Evolutionary conservation across 2,888 invertebrate species (phyloP).

Genomic region (Tetranychus piercei): DNA sequence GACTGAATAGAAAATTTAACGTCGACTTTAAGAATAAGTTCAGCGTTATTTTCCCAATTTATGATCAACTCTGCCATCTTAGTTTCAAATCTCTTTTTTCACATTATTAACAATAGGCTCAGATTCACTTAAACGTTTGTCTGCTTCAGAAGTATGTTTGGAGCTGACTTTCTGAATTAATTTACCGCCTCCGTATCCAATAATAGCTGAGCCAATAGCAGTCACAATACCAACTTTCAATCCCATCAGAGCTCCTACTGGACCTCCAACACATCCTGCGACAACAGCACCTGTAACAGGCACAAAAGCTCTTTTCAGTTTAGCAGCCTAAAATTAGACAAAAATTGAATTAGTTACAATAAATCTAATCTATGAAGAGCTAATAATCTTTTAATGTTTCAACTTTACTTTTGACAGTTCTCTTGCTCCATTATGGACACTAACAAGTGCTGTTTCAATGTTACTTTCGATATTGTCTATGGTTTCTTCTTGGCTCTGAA

Average conservation of each 20-base stretch:
- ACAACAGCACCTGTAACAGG: background rate
- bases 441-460: background rate
- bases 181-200: background rate
- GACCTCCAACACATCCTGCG: background rate
- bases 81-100: background rate
- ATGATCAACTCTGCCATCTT: background rate
- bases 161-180: background rate
- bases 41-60: too few relatives aligned
- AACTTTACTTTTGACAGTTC: background rate
- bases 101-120: background rate
- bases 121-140: background rate
- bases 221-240: background rate
- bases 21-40: too few relatives aligned
- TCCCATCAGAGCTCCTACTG: background rate
- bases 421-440: background rate
- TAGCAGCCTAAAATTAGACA: background rate
- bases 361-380: background rate
- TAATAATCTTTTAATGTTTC: background rate
- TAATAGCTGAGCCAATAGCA: background rate
- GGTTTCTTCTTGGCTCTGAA: slow-evolving; percentile 3
- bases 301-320: background rate
- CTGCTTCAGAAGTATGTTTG: background rate
- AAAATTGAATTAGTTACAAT: background rate
- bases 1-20: too few relatives aligned
- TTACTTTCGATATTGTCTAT: background rate